Base-by-base conservation (phyloP, 2,888 invertebrate genomes). In the Aquatica leii region DNA sequence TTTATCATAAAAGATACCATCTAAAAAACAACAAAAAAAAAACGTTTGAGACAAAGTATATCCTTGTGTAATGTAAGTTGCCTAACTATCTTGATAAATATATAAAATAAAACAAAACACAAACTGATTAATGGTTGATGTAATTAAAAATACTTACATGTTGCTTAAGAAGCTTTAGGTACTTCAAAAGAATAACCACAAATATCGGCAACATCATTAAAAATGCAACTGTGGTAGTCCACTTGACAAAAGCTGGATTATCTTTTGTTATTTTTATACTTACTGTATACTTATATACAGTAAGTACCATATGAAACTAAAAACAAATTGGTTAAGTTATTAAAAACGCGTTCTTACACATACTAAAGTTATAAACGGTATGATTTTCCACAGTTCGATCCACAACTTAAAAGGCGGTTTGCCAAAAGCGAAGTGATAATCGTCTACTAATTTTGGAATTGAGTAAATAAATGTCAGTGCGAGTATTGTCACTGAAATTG, bases 381-480 rank as follows among this genome's bases (percentile, higher is more conserved):
- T 34, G 3, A 62, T 31, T 51, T 65, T 65, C 69, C 69, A 69
- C 4, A 51, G 34, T 12, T 48, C 48, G 6, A 60, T 18, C 69
- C 69, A 69, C 9, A 58, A 67, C 31, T 40, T 51, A 11, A 49
- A 41, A 1, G 61, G 59, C 2, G 60, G 62, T 2, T 18, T 21
- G 6, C 65, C 69, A 37, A 58, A 65, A 4, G 56, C 54, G 46
- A 67, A 69, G 11, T 59, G 66, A 41, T 67, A 69, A 43, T 69
- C 69, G 40, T 62, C 62, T 1, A 65, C 43, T 18, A 69, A 56
- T 12, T 62, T 65, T 12, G 55, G 52, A 0, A 59, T 59, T 0
- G 68, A 64, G 55, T 67, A 69, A 15, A 67, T 59, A 15, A 66
- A 69, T 14, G 59, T 49, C 8, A 69, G n/a, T 8, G 66, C 59